Base-by-base conservation (phyloP, 2,888 invertebrate species). In the Atherix ibis region DNA sequence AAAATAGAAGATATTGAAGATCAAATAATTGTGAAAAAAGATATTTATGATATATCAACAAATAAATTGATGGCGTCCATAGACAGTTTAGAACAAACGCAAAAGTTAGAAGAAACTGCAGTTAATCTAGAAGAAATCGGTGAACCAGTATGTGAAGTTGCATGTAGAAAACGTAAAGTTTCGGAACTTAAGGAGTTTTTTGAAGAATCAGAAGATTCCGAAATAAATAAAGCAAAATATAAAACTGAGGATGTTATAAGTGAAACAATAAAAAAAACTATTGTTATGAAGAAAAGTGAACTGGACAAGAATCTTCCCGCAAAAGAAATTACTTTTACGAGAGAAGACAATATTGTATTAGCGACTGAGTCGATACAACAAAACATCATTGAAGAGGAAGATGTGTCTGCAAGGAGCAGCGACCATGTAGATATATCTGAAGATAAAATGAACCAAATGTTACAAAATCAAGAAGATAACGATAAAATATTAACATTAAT, bases 101-200 rank as follows among this genome's bases (percentile, higher is more conserved):
- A 28, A 10, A 26, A 34, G 43, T 36, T 30, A 42, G 33, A 33
- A 34, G 34, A 37, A 15, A 9, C 16, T 27, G 22, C 35, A 2
- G 31, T 27, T 4, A 31, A 39, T 27, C 25, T 40, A 14, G 37
- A 38, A 32, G 30, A 29, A 19, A 41, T 43, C 26, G 33, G 36
- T 14, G 46, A 46, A 34, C 43, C 40, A 12, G 34, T 43, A 15
- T 46, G 41, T 30, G 46, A 46, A 32, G 31, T 35, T 4, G 35
- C 39, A 8, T 41, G 43, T 18, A 31, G 26, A n/a, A 42, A 41
- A 32, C 33, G 31, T 15, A 40, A 36, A 18, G 40, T 43, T 2
- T 35, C 34, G 3, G 13, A 34, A 14, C 15, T 40, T 14, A 38
- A 34, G 12, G 40, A 40, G 18, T 19, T 39, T 6, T 39, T 44